Evolutionary conservation across 2,797 vertebrate species (phyloP), one percentile per base, ranked within the genome.

Genomic region (Podarcis siculus): DNA sequence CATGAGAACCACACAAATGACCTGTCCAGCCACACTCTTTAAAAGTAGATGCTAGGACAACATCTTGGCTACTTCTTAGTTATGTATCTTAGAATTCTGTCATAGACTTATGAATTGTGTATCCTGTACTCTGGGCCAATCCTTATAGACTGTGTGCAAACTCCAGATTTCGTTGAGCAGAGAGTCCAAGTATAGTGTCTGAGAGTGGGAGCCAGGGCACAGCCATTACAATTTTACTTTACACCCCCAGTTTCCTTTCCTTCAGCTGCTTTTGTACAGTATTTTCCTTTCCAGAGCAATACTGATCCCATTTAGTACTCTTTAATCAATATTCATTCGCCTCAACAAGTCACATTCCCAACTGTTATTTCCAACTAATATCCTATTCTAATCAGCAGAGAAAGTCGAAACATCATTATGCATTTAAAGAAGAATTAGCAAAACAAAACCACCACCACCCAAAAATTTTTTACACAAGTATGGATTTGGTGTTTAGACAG

Each of bases 401-500:
- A 91, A 92, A 79, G 25, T 83, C 83, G n/a, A 58, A 79, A 37
- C 45, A 71, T 12, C 9, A 86, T 32, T 10, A 86, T 45, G 35
- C 1, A 67, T 92, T 92, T 92, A 85, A 91, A 85, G 35, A 85
- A 10, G 61, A 90, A 90, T 90, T 84, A 85, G 27, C 2, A 77
- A 83, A 82, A 55, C 15, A 0, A 0, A 90, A 45, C 45, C 1
- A 42, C 13, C 42, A 13, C 42, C 10, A 7, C 30, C 42, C 23
- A 76, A 76, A 25, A 4, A 81, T 25, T 75, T 76, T 39, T 93
- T 87, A 87, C 66, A 84, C 49, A 69, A 90, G 86, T 9, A 78
- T 79, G 30, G 82, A 86, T 90, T 87, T 91, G 69, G 86, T 93
- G 73, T 85, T 85, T 82, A 94, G 49, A 94, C 89, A 93, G 78